A percentile compares a stretch with the other conserved stretches of the same genome.
These are phyloP conservation scores for Ctenodactylus gundi DNA, from an alignment of 2,113 vertebrate genomes.

Conservation along the genomic window DNA sequence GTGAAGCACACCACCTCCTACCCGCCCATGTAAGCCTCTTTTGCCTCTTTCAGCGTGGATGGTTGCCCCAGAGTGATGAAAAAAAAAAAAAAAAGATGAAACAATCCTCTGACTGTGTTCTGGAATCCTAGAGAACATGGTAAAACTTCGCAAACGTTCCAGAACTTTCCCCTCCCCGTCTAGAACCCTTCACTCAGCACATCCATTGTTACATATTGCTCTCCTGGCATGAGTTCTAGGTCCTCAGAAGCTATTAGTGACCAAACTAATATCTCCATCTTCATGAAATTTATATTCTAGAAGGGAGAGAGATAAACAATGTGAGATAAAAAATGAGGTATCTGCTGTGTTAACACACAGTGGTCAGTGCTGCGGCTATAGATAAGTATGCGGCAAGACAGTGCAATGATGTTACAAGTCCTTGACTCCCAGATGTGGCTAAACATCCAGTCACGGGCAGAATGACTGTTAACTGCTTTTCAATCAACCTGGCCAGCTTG, in stretches of 20 bases:
- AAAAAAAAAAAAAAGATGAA: too few species aligned
- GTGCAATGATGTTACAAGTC: rapidly evolving
- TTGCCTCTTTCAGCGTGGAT: too few species aligned
- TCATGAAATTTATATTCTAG: not conserved
- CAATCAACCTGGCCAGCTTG: not conserved
- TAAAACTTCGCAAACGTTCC: not conserved
- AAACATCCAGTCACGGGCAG: rapidly evolving
- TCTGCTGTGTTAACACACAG: not conserved
- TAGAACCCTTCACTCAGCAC: not conserved
- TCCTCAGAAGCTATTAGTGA: not conserved
- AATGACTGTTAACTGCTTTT: not conserved
- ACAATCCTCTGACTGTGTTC: not conserved
- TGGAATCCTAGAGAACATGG: not conserved
- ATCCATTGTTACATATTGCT: not conserved
- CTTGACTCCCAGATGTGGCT: not conserved
- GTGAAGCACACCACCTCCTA: slow-evolving; percentile 73
- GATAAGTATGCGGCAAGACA: not conserved
- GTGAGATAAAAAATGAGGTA: not conserved
- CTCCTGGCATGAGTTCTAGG: not conserved
- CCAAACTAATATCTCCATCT: not conserved
- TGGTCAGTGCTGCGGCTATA: not conserved
- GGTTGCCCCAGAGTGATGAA: rapidly evolving
- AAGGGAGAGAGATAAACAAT: not conserved
- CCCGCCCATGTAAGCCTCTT: slow-evolving; percentile 82
- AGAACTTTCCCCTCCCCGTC: not conserved